phyloP scores from a whole-genome alignment of 2,113 vertebrate genomes.

The Oceanodroma tethys region DNA sequence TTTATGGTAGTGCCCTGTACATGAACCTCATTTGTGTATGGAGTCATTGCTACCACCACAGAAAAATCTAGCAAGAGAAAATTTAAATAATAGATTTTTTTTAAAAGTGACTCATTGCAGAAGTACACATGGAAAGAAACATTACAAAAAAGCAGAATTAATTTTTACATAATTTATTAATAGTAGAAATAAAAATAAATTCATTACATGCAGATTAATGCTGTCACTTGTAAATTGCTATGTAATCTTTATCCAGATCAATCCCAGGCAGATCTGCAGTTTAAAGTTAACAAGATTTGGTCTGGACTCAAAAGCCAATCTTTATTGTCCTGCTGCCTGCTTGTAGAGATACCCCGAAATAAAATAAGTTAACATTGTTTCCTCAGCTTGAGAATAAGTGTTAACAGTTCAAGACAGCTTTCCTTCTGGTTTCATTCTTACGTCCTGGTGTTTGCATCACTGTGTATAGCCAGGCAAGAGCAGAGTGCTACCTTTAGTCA shows the following conservation, averaged over 20 bases:
- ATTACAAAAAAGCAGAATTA: background rate
- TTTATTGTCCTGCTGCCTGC: background rate
- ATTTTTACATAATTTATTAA: background rate
- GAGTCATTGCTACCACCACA: background rate
- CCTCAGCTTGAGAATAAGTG: background rate
- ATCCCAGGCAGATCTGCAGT: background rate
- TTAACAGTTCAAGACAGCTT: background rate
- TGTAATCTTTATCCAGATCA: background rate
- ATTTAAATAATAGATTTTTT: background rate
- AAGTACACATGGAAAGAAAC: background rate
- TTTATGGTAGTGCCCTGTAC: background rate
- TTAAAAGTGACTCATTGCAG: background rate
- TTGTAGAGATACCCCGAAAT: background rate
- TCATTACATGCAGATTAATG: background rate
- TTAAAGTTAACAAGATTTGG: background rate
- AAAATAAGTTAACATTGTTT: background rate
- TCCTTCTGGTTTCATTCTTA: background rate
- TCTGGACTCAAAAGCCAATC: background rate
- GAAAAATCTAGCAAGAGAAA: background rate
- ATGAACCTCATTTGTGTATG: background rate
- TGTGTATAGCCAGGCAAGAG: background rate
- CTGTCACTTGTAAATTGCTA: background rate
- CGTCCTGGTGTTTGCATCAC: background rate
- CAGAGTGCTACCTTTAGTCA: background rate
- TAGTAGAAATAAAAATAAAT: background rate